phyloP scores from a whole-genome alignment of 1,140 invertebrate genomes.

The Halictus rubicundus region DNA sequence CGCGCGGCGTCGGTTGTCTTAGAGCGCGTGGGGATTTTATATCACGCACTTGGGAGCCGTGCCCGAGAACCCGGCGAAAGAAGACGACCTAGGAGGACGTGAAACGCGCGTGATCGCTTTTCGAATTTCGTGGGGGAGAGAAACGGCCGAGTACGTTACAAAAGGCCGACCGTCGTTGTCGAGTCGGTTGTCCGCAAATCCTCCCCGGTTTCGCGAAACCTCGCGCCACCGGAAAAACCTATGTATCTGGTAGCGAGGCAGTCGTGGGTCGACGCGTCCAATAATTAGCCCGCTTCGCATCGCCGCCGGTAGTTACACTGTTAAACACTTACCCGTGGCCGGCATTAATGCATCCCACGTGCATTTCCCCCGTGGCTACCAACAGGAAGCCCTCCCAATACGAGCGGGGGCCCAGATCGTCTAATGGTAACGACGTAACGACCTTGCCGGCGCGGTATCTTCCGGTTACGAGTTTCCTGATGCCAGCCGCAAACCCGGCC shows the following conservation, averaged over 20 bases:
- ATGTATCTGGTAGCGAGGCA: not conserved
- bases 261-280: slow-evolving; percentile 47
- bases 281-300: slow-evolving; percentile 60
- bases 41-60: not conserved
- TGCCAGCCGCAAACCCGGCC: slow-evolving; percentile 16
- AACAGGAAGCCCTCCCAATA: slow-evolving; percentile 65
- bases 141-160: no score
- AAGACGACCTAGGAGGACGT: not conserved
- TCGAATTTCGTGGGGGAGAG: no score
- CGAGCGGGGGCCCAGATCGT: slow-evolving; percentile 35
- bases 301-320: slow-evolving; percentile 56
- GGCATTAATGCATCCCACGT: slow-evolving; percentile 68
- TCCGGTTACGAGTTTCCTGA: slow-evolving; percentile 59
- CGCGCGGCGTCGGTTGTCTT: not conserved
- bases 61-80: not conserved
- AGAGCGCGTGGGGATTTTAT: not conserved
- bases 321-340: slow-evolving; percentile 67
- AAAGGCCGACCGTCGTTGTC: no score
- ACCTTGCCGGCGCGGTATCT: slow-evolving; percentile 60
- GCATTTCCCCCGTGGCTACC: slow-evolving; percentile 62
- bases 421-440: slow-evolving; percentile 68
- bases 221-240: not conserved
- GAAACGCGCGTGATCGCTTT: not conserved
- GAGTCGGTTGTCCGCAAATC: no score
- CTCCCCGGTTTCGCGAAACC: no score